Conservation (phyloP, 2,888 invertebrate species). For the Acanthosepion esculentum region DNA sequence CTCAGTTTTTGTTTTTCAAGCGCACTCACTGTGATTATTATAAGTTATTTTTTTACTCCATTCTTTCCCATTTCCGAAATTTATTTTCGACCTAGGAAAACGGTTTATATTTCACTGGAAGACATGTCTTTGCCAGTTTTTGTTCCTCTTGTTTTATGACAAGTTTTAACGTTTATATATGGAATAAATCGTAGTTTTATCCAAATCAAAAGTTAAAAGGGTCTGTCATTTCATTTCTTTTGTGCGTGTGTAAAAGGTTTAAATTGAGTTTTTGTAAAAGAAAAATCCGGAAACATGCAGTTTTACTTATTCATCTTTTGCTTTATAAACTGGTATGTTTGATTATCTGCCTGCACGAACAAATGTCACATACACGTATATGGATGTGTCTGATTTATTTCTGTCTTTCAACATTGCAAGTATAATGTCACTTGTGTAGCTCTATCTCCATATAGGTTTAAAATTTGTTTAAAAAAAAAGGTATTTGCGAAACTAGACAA, state of each 20-base stretch:
- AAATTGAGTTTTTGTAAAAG: neutral
- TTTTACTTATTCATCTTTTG: neutral
- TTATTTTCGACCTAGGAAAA: neutral
- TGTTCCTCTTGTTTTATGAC: neutral
- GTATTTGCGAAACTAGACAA: no score
- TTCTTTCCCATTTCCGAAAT: neutral
- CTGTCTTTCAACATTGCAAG: neutral
- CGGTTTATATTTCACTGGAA: neutral
- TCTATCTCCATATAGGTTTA: neutral
- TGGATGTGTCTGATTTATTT: neutral
- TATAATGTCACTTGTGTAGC: neutral
- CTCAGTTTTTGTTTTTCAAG: neutral
- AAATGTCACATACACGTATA: neutral
- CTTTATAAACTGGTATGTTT: neutral
- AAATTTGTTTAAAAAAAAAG: neutral
- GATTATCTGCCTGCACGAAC: neutral
- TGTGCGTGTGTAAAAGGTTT: neutral
- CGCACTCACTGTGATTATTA: neutral
- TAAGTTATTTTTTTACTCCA: neutral
- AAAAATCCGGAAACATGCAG: neutral
- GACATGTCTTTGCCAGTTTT: neutral
- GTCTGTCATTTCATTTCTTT: neutral
- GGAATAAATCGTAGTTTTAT: neutral
- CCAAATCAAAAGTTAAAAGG: neutral
- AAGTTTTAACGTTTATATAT: neutral